A percentile compares a stretch with the other conserved stretches of the same genome.
Conservation (phyloP, 2,113 vertebrate species). For the Pandion haliaetus region DNA sequence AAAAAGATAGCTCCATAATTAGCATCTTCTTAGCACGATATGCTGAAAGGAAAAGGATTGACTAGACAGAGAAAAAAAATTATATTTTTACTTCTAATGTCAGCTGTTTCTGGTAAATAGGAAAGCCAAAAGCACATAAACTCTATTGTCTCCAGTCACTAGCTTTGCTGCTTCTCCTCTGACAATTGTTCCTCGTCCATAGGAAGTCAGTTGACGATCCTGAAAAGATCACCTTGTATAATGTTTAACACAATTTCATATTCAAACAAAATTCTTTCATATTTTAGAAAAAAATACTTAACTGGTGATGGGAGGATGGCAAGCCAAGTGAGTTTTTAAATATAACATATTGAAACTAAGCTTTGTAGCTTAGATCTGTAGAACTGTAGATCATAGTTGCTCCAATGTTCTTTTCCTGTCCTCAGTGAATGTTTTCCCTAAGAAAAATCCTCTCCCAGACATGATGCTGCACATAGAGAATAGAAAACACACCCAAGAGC, state of each 20-base stretch:
- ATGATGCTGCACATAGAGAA: accelerated
- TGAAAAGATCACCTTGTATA: neutral
- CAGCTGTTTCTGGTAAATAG: neutral
- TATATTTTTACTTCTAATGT: neutral
- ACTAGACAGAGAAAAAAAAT: neutral
- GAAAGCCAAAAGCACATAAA: neutral
- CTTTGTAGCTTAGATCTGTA: neutral
- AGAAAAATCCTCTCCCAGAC: neutral
- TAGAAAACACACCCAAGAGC: neutral
- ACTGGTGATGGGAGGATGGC: neutral
- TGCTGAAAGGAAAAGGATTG: neutral
- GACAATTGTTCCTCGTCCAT: neutral
- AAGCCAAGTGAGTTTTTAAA: neutral
- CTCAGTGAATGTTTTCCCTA: neutral
- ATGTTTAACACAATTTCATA: neutral
- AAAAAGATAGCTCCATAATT: neutral
- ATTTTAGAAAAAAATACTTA: neutral
- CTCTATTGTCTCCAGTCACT: neutral
- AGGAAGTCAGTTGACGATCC: neutral
- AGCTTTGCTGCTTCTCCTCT: neutral
- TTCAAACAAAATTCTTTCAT: neutral
- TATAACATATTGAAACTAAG: neutral
- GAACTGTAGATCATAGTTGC: neutral
- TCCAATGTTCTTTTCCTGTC: neutral
- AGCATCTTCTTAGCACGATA: neutral